Conservation (phyloP, 2,888 invertebrate species). For the Napeogenes inachia region DNA sequence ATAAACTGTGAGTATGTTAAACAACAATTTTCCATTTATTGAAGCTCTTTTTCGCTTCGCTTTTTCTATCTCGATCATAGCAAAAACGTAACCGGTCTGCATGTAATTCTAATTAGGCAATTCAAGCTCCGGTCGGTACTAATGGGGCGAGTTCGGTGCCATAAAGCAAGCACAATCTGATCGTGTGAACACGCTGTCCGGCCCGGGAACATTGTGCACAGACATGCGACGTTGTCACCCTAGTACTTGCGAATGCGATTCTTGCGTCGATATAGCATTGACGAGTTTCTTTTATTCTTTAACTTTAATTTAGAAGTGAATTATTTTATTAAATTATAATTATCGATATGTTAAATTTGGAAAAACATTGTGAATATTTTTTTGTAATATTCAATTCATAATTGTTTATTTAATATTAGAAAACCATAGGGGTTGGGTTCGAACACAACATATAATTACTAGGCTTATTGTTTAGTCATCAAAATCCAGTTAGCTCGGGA, state of each 20-base stretch:
- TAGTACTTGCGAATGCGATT: slow-evolving; percentile 46
- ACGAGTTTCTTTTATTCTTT: slow-evolving; percentile 3
- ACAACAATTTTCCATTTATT: not conserved
- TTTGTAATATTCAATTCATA: too few species aligned
- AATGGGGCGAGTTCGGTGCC: slow-evolving; percentile 63
- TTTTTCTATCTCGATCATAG: slow-evolving; percentile 32
- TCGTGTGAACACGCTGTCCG: slow-evolving; percentile 70
- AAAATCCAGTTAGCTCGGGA: slow-evolving; percentile 11
- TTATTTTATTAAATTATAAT: not conserved
- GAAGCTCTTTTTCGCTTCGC: slow-evolving; percentile 1
- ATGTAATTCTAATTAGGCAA: slow-evolving; percentile 75
- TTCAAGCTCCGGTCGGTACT: slow-evolving; percentile 60
- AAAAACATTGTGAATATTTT: too few species aligned
- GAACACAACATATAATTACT: too few species aligned
- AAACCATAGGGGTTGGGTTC: too few species aligned
- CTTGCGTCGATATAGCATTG: slow-evolving; percentile 8
- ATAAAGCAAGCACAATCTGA: slow-evolving; percentile 71
- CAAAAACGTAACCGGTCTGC: slow-evolving; percentile 48
- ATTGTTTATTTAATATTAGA: too few species aligned
- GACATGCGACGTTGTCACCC: slow-evolving; percentile 76
- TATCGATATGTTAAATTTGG: too few species aligned
- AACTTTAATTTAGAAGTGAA: not conserved
- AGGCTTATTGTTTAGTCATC: too few species aligned
- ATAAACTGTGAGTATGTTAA: not conserved
- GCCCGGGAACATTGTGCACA: slow-evolving; percentile 58